phyloP scores from a whole-genome alignment of 2,113 vertebrate genomes.

The Apus apus region DNA sequence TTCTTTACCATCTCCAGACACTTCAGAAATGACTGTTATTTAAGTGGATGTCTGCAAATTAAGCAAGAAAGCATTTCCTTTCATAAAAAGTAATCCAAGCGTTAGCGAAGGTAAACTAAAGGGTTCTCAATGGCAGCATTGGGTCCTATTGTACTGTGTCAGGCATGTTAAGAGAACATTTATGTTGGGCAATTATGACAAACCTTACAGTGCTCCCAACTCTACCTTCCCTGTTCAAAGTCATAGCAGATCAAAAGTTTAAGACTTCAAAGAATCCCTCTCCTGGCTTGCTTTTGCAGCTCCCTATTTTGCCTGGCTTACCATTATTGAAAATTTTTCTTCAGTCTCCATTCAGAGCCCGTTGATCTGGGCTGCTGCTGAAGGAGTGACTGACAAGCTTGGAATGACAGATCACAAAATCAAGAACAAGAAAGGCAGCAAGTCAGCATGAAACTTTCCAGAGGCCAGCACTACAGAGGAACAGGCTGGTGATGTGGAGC shows the following conservation, averaged over 20 bases:
- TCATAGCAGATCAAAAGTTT: neutral
- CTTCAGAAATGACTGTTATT: neutral
- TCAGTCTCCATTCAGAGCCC: neutral
- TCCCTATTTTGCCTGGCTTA: neutral
- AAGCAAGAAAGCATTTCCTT: neutral
- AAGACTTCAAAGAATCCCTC: neutral
- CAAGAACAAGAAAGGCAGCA: neutral
- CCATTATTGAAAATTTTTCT: neutral
- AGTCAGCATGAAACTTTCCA: neutral
- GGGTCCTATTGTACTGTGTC: neutral
- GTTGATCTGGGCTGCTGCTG: slow-evolving; percentile 9
- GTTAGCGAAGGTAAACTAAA: neutral
- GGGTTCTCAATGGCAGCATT: neutral
- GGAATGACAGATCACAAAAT: neutral
- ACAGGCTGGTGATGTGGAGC: neutral
- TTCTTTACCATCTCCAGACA: neutral
- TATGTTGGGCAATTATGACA: neutral
- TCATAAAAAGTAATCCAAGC: neutral
- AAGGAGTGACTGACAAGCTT: neutral
- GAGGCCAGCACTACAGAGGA: neutral
- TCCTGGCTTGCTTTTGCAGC: neutral
- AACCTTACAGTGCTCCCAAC: neutral
- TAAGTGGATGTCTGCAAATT: neutral
- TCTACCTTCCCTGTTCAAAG: neutral
- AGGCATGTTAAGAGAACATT: neutral